Conservation (phyloP, 2,888 invertebrate genomes). For the Ochropleura leucogaster region DNA sequence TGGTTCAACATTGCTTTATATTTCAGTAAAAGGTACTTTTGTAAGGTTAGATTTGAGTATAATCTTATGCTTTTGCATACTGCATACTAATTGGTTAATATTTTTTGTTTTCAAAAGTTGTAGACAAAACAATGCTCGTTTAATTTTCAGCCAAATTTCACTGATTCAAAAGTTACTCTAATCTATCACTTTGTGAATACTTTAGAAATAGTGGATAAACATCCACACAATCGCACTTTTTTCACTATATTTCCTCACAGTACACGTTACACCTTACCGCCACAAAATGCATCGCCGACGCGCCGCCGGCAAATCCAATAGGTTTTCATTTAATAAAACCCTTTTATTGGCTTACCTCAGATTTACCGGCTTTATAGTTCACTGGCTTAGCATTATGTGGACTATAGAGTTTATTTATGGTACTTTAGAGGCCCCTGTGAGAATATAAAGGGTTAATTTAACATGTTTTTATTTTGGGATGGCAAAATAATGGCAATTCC, state of each 20-base stretch:
- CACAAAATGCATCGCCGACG: conserved; percentile 80
- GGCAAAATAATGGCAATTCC: not conserved
- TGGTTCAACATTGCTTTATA: not conserved
- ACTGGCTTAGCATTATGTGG: conserved; percentile 71
- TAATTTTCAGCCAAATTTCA: too few relatives aligned
- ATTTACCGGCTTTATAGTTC: conserved; percentile 79
- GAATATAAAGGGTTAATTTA: not conserved
- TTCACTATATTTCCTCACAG: conserved; percentile 57
- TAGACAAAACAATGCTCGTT: too few relatives aligned
- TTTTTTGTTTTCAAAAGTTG: too few relatives aligned
- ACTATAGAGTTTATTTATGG: conserved; percentile 53
- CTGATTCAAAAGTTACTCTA: too few relatives aligned
- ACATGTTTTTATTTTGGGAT: not conserved
- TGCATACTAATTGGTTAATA: too few relatives aligned
- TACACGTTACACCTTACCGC: conserved; percentile 70
- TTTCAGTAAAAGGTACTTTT: not conserved
- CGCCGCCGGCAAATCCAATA: conserved; percentile 84
- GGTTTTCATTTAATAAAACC: conserved; percentile 89
- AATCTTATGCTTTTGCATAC: too few relatives aligned
- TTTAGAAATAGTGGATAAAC: too few relatives aligned
- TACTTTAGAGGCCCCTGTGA: conserved; percentile 7
- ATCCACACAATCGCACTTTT: not conserved
- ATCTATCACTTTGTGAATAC: too few relatives aligned
- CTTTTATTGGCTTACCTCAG: conserved; percentile 89
- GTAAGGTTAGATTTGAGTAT: too few relatives aligned